These are phyloP conservation scores for Manis pentadactyla DNA, from an alignment of 2,797 vertebrate genomes.

Conservation along the genomic window DNA sequence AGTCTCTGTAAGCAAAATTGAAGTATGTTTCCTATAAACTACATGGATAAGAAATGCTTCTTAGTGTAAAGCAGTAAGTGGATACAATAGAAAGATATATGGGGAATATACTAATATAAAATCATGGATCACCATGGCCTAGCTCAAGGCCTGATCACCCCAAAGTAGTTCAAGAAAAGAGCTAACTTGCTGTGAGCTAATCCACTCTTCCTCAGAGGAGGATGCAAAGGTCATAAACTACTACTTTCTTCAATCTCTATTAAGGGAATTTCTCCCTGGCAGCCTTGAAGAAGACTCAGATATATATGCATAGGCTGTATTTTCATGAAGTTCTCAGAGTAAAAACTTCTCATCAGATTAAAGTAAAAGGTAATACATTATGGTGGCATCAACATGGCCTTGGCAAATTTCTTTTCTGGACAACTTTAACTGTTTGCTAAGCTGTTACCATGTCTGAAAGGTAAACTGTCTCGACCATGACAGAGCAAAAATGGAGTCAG, in stretches of 20 bases:
- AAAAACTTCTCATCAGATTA: background rate
- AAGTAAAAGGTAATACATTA: background rate
- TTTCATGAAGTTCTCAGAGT: background rate
- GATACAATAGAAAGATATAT: background rate
- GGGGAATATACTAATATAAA: background rate
- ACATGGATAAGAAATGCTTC: background rate
- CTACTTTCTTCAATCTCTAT: background rate
- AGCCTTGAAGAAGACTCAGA: background rate
- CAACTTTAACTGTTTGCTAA: constrained; percentile 7
- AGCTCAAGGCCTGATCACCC: background rate
- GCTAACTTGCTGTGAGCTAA: background rate
- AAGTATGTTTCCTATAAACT: background rate
- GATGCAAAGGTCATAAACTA: background rate
- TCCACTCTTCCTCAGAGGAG: constrained; percentile 1
- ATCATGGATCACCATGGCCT: no score
- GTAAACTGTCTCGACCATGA: background rate
- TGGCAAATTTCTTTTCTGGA: background rate
- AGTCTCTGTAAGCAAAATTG: constrained; percentile 17
- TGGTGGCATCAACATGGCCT: background rate
- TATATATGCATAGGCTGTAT: background rate
- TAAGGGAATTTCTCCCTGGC: constrained; percentile 16
- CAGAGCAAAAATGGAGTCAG: background rate
- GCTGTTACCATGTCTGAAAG: background rate
- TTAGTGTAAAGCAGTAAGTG: background rate
- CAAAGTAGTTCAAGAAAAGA: background rate